phyloP scores from a whole-genome alignment of 2,797 vertebrate genomes.

The Alcedo quadribrachys region DNA sequence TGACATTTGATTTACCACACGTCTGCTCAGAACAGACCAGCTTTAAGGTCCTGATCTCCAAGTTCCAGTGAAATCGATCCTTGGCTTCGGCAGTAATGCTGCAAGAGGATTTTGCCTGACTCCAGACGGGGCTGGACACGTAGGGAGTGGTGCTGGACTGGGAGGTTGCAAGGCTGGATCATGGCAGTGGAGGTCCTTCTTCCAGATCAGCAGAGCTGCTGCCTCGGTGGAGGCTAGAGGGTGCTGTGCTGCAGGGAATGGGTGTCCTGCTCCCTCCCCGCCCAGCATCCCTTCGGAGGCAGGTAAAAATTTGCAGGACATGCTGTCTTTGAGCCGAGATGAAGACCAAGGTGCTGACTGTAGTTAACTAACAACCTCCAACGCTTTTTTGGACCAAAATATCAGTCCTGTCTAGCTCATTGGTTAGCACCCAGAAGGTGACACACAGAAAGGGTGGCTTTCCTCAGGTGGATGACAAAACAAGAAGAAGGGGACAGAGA shows the following conservation, averaged over 20 bases:
- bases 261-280: neutral
- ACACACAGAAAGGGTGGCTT: neutral
- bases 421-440: neutral
- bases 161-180: neutral
- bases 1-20: neutral
- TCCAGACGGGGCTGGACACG: neutral
- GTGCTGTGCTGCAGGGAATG: constrained; percentile 69
- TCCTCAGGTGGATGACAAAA: neutral
- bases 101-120: neutral
- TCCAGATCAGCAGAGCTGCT: neutral
- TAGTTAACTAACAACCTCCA: neutral
- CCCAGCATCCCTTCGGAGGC: neutral
- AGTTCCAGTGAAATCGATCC: neutral
- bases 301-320: neutral
- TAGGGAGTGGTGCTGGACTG: neutral
- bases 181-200: neutral
- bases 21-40: neutral
- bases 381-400: neutral
- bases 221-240: constrained; percentile 37
- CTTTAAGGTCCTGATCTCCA: neutral
- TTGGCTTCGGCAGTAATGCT: neutral
- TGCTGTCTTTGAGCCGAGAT: neutral
- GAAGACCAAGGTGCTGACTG: neutral
- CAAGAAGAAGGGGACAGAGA: neutral
- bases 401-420: neutral